Base-by-base conservation (phyloP, 1,140 invertebrate species). In the Thalassaphorura encarpata region DNA sequence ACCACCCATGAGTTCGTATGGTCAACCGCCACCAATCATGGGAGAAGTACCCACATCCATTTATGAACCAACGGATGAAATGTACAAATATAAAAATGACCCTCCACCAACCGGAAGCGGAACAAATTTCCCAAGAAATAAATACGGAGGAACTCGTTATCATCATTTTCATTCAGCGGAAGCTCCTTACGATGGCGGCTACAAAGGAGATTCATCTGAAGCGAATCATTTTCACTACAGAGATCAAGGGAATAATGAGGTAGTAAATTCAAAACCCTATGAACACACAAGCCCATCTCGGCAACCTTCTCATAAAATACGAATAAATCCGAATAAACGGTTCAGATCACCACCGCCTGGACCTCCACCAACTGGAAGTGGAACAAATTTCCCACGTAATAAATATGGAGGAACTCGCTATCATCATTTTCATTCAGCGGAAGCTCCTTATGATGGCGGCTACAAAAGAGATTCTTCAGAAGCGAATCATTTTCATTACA, bases 11-110 rank as follows among this genome's bases (percentile, higher is more conserved):
- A 43, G 36, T 15, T 48, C 21, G 28, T 58, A 50, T 18, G 56
- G 56, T 2, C 56, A 58, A 27, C 56, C 56, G 15, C 29, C 21
- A 15, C 56, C 56, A 27, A 58, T 48, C 36, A 50, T 52, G 16
- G 56, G 56, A 1, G 31, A 46, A 31, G 26, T 27, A 19, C 27
- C 23, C 2, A 2, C 26, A 6, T 15, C 6, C 13, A 29, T 26
- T 18, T 8, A 31, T 19, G 39, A 36, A 23, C 36, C 26, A 2
- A 45, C 18, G 33, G 40, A 16, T 19, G 3, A 50, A 16, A 50
- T 48, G 24, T 29, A 50, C 33, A n/a, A 16, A 18, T 19, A 29
- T n/a, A 2, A 11, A 28, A 33, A 26, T 26, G 15, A 16, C 21
- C 18, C 28, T 15, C 36, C 27, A 21, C 28, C 26, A 0, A 45